Conservation (phyloP, 2,888 invertebrate genomes). For the Muscina levida region DNA sequence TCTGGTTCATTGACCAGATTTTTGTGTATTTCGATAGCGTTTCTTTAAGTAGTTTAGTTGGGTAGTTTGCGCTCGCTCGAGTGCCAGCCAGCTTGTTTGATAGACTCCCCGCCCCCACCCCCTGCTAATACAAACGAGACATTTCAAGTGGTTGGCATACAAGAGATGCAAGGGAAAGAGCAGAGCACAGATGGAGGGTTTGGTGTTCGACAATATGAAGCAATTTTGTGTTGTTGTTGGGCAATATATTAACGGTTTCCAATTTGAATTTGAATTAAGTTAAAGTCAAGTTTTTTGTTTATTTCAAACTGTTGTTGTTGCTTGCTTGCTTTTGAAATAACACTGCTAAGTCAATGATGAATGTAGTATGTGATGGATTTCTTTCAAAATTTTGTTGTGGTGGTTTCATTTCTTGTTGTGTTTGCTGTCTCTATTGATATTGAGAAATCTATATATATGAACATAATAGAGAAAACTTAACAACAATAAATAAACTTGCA, state of each 20-base stretch:
- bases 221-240: not conserved
- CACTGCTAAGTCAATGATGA: not conserved
- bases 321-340: not conserved
- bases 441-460: not conserved
- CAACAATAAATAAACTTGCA: not conserved
- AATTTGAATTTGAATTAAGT: not conserved
- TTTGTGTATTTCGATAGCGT: constrained; percentile 12
- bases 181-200: too few species aligned
- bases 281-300: not conserved
- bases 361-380: constrained; percentile 12
- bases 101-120: too few species aligned
- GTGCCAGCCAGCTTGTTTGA: too few species aligned
- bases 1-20: constrained; percentile 54
- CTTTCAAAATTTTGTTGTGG: not conserved
- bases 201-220: not conserved
- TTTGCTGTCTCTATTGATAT: too few species aligned
- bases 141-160: too few species aligned
- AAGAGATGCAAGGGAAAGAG: too few species aligned
- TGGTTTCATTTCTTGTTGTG: not conserved
- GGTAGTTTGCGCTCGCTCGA: too few species aligned
- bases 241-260: constrained; percentile 15
- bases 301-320: too few species aligned
- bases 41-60: too few species aligned
- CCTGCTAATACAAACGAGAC: too few species aligned
- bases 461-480: not conserved